Evolutionary conservation across 2,797 vertebrate genomes (phyloP).

Genomic region (Gobionotothen gibberifrons): DNA sequence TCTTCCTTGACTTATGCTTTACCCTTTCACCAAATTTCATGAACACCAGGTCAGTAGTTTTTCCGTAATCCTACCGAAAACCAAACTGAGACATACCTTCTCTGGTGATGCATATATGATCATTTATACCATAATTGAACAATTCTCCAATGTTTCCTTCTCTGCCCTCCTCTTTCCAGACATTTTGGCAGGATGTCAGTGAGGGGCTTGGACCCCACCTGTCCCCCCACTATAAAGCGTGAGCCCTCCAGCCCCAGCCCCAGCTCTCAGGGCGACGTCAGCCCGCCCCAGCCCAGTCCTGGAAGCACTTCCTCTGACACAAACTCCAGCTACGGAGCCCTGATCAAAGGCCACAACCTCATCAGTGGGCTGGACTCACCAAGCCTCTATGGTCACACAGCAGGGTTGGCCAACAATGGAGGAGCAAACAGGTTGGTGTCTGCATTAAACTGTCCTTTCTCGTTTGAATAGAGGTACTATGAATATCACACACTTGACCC

Average conservation of each 20-base stretch:
- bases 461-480: neutral
- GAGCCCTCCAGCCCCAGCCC: slow-evolving; percentile 80
- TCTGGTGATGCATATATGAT: neutral
- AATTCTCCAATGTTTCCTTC: too few species aligned
- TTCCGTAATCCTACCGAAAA: too few species aligned
- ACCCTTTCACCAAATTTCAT: too few species aligned
- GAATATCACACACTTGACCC: neutral
- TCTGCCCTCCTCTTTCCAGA: slow-evolving; percentile 34
- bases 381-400: slow-evolving; percentile 67
- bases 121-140: neutral
- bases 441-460: neutral
- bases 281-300: slow-evolving; percentile 78
- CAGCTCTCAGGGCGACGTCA: slow-evolving; percentile 78
- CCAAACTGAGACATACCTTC: too few species aligned
- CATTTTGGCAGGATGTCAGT: slow-evolving; percentile 80
- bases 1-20: too few species aligned
- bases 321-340: slow-evolving; percentile 77
- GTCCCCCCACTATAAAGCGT: slow-evolving; percentile 77
- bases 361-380: slow-evolving; percentile 71
- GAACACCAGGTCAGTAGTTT: too few species aligned
- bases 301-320: slow-evolving; percentile 80
- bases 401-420: slow-evolving; percentile 52
- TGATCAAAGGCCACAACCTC: slow-evolving; percentile 65
- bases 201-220: slow-evolving; percentile 78
- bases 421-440: slow-evolving; percentile 69